Conservation (phyloP, 2,113 vertebrate species). For the Synchiropus splendidus region DNA sequence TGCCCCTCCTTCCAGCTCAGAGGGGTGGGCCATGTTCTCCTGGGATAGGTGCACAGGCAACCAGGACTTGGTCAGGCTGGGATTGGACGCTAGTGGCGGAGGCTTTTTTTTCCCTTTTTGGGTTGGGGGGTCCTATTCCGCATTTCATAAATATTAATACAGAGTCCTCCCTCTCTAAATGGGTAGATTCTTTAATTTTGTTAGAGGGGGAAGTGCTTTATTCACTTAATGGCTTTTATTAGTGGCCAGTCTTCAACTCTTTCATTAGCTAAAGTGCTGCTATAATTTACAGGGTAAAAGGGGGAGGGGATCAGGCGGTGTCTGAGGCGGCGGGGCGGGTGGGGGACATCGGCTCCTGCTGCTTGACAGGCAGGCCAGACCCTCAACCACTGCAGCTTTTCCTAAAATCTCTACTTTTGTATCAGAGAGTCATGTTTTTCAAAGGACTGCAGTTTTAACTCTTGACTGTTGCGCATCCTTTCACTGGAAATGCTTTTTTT, state of each 20-base stretch:
- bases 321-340: background rate
- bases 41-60: slow-evolving; percentile 66
- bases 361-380: slow-evolving; percentile 9
- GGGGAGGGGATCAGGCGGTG: slow-evolving; percentile 27
- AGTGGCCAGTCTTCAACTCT: slow-evolving; percentile 75
- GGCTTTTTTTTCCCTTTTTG: background rate
- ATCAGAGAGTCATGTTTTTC: background rate
- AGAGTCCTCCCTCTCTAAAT: slow-evolving; percentile 65
- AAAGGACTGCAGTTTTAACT: background rate
- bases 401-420: slow-evolving; percentile 5
- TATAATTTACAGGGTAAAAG: slow-evolving; percentile 74
- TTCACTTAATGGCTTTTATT: slow-evolving; percentile 83
- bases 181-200: slow-evolving; percentile 77
- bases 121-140: slow-evolving; percentile 47
- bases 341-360: background rate
- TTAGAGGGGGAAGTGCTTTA: slow-evolving; percentile 79
- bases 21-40: slow-evolving; percentile 60
- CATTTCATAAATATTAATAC: slow-evolving; percentile 83
- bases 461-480: no score
- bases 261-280: slow-evolving; percentile 82
- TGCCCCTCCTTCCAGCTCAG: slow-evolving; percentile 60
- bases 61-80: slow-evolving; percentile 56
- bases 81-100: slow-evolving; percentile 54
- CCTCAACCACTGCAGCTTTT: slow-evolving; percentile 39
- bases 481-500: no score